phyloP scores from a whole-genome alignment of 2,113 vertebrate species.

The Holacanthus passer region DNA sequence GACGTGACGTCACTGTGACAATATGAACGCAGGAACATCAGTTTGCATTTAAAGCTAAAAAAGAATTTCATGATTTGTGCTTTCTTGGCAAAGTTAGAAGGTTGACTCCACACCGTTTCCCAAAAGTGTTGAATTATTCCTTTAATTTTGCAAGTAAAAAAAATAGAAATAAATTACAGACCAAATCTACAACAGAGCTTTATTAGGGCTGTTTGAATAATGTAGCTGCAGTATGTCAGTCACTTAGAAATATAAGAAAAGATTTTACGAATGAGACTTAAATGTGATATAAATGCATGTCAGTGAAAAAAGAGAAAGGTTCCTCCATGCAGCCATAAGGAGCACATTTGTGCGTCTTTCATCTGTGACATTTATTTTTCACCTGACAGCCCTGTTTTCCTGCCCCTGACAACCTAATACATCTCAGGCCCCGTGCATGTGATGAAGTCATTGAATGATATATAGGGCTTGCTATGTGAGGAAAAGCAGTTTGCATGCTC shows the following conservation, averaged over 20 bases:
- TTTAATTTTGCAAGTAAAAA: neutral
- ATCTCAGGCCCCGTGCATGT: conserved; percentile 43
- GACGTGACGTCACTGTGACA: neutral
- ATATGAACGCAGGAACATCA: neutral
- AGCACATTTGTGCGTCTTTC: conserved; percentile 52
- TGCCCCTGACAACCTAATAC: conserved; percentile 59
- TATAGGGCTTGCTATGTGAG: conserved; percentile 52
- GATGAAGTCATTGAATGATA: conserved; percentile 71
- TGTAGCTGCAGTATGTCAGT: neutral
- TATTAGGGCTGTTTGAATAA: neutral
- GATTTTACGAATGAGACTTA: conserved; percentile 3
- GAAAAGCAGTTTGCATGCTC: conserved; percentile 65
- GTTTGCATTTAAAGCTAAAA: neutral
- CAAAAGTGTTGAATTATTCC: neutral
- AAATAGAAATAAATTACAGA: no score
- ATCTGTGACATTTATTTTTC: conserved; percentile 57
- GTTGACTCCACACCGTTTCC: no score
- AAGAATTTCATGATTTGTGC: no score
- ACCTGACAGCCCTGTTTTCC: conserved; percentile 58
- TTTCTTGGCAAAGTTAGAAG: no score
- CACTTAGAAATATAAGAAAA: neutral
- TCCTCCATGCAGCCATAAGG: conserved; percentile 9
- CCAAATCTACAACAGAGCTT: neutral
- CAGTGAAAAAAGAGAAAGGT: neutral
- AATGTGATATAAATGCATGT: conserved; percentile 15